Conservation (phyloP, 1,140 invertebrate genomes). For the Drosophila lini region DNA sequence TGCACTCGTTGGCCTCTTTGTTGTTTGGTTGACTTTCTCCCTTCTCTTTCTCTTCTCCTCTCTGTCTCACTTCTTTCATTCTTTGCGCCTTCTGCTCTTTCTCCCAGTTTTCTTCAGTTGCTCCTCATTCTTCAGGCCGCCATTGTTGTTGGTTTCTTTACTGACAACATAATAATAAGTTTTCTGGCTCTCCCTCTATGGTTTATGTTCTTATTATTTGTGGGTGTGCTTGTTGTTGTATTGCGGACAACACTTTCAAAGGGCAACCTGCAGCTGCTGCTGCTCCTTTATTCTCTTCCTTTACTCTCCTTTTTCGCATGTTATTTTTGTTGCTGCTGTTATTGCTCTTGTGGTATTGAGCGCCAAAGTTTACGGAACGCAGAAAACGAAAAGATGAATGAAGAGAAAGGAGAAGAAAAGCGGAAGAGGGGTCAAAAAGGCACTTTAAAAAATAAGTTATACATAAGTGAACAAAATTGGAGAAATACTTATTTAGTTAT, state of each 20-base stretch:
- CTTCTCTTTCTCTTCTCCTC: neutral
- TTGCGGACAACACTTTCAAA: slow-evolving; percentile 64
- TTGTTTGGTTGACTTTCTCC: slow-evolving; percentile 23
- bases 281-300: neutral
- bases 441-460: slow-evolving; percentile 31
- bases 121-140: slow-evolving; percentile 22
- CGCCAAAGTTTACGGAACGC: slow-evolving; percentile 76
- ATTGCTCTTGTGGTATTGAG: slow-evolving; percentile 69
- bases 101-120: slow-evolving; percentile 2
- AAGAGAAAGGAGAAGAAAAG: neutral
- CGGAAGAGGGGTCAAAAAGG: slow-evolving; percentile 10
- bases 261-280: slow-evolving; percentile 71
- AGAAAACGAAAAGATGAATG: slow-evolving; percentile 14
- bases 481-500: neutral
- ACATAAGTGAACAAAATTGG: too few species aligned
- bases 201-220: slow-evolving; percentile 24
- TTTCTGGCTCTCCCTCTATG: slow-evolving; percentile 45
- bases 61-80: neutral
- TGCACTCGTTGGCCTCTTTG: slow-evolving; percentile 45
- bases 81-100: neutral
- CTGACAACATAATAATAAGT: slow-evolving; percentile 82
- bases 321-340: slow-evolving; percentile 44
- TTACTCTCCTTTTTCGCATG: slow-evolving; percentile 13
- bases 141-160: slow-evolving; percentile 67
- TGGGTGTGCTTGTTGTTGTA: slow-evolving; percentile 33